Evolutionary conservation across 1,140 invertebrate genomes (phyloP).

Genomic region (Lucilia sericata): DNA sequence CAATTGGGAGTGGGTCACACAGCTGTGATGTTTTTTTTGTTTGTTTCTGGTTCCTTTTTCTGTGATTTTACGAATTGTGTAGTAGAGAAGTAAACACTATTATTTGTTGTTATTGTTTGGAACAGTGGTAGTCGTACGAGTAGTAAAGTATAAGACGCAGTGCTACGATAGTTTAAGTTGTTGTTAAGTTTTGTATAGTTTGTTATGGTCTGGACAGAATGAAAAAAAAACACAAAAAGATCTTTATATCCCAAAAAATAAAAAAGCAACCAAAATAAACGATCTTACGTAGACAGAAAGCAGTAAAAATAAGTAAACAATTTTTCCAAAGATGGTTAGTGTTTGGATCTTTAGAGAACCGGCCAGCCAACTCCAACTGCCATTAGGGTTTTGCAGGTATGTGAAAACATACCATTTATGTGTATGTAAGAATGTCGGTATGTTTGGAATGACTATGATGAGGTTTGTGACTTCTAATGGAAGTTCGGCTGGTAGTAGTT

Average conservation of each 20-base stretch:
- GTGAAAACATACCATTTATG: background rate
- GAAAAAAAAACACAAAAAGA: background rate
- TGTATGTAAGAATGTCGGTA: background rate
- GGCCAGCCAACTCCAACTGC: background rate
- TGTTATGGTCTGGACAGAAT: background rate
- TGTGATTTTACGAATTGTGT: background rate
- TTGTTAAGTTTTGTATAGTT: background rate
- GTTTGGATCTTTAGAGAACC: too few species aligned
- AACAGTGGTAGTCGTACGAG: background rate
- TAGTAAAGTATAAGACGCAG: background rate
- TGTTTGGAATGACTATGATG: slow-evolving; percentile 1
- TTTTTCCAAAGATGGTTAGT: background rate
- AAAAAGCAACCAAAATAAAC: background rate
- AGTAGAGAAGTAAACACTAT: background rate
- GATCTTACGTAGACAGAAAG: background rate
- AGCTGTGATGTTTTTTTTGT: slow-evolving; percentile 5
- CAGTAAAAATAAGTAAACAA: background rate
- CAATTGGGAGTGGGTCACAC: slow-evolving; percentile 35
- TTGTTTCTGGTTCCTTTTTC: background rate
- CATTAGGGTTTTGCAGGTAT: slow-evolving; percentile 12
- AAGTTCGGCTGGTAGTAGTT: slow-evolving; percentile 24
- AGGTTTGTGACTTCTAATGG: background rate
- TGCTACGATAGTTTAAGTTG: background rate
- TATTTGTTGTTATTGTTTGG: background rate
- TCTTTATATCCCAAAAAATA: background rate